Evolutionary conservation across 1,140 invertebrate genomes (phyloP).

Genomic region (Ditylenchus dipsaci): DNA sequence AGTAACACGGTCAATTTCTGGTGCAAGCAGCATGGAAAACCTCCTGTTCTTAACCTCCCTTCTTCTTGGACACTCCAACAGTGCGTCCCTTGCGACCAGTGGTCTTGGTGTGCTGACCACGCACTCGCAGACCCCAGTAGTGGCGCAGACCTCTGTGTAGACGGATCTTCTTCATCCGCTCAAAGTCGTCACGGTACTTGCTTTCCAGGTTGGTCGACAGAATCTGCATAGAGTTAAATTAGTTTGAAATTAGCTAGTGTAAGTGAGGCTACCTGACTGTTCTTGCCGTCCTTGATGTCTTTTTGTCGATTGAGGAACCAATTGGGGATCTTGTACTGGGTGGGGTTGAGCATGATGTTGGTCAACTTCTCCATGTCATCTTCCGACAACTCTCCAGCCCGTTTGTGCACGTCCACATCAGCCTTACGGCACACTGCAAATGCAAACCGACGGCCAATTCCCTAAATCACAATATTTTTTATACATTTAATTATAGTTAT

Average conservation of each 20-base stretch:
- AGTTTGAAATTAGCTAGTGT: background rate
- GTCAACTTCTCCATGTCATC: constrained; percentile 92
- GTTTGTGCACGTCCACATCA: constrained; percentile 90
- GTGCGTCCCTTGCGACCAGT: constrained; percentile 93
- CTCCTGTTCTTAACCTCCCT: constrained; percentile 44
- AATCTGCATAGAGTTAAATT: constrained; percentile 60
- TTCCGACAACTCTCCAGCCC: constrained; percentile 94
- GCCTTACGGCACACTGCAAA: constrained; percentile 96
- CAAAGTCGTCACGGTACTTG: constrained; percentile 95
- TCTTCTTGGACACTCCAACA: constrained; percentile 66
- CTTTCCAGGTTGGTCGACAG: constrained; percentile 87
- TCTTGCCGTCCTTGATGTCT: constrained; percentile 97
- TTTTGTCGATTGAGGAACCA: constrained; percentile 99
- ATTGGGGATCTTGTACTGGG: constrained; percentile 98
- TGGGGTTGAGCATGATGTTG: constrained; percentile 92
- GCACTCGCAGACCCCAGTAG: constrained; percentile 91
- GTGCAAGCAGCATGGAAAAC: too few species aligned
- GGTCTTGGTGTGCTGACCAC: constrained; percentile 97
- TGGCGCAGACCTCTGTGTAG: constrained; percentile 89
- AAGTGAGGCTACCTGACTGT: constrained; percentile 71
- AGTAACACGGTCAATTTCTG: too few species aligned
- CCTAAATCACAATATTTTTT: too few species aligned
- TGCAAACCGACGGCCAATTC: constrained; percentile 90
- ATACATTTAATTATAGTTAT: too few species aligned
- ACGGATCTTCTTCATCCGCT: constrained; percentile 92